phyloP scores from a whole-genome alignment of 2,888 invertebrate species.

The Vesta saturnalis region DNA sequence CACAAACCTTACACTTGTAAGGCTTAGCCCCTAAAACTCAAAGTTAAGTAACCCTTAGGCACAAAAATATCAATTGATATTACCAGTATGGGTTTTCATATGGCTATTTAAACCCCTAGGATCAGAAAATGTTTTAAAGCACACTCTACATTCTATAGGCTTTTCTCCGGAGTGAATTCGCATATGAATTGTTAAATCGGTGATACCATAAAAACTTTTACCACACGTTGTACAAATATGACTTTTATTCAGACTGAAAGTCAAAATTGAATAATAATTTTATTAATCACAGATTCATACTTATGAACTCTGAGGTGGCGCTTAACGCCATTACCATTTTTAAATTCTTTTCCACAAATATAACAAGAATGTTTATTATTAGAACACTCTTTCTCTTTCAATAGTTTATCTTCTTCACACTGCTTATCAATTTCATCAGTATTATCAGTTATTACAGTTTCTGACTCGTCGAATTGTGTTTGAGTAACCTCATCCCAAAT shows the following conservation, averaged over 20 bases:
- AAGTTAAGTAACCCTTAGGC: background rate
- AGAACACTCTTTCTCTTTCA: too few species aligned
- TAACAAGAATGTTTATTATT: slow-evolving; percentile 46
- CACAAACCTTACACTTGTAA: slow-evolving; percentile 50
- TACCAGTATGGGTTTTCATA: slow-evolving; percentile 51
- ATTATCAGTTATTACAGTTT: background rate
- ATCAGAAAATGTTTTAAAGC: slow-evolving; percentile 51
- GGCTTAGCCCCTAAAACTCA: slow-evolving; percentile 51
- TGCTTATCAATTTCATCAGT: background rate
- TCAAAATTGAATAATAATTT: background rate
- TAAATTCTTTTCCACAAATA: slow-evolving; percentile 46
- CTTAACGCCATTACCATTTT: slow-evolving; percentile 43
- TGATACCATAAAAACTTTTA: slow-evolving; percentile 50
- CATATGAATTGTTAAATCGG: slow-evolving; percentile 50
- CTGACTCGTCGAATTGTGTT: background rate
- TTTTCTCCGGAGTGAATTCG: slow-evolving; percentile 54
- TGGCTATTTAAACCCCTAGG: slow-evolving; percentile 52
- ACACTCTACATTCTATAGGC: slow-evolving; percentile 49
- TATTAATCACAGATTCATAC: slow-evolving; percentile 32
- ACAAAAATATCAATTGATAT: background rate
- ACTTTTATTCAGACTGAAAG: slow-evolving; percentile 42
- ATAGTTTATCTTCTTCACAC: too few species aligned
- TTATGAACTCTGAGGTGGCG: slow-evolving; percentile 47
- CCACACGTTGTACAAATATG: slow-evolving; percentile 50
- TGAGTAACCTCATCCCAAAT: too few species aligned